These are phyloP conservation scores for Drosophila busckii DNA, from an alignment of 1,140 invertebrate genomes.

Conservation along the genomic window DNA sequence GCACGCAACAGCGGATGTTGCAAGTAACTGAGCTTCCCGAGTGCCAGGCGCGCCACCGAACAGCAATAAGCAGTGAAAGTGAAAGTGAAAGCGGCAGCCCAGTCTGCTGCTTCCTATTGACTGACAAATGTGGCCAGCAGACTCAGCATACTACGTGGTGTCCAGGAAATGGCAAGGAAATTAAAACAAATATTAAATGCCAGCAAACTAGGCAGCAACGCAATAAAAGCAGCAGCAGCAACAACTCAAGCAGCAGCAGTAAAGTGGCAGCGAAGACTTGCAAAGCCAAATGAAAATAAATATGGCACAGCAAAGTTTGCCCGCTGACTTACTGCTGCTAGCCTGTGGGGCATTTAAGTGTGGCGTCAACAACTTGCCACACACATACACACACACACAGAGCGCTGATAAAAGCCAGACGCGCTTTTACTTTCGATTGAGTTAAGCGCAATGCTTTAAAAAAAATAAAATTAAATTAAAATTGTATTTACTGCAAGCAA, in stretches of 20 bases:
- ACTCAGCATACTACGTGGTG: not conserved
- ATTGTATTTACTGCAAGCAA: slow-evolving; percentile 68
- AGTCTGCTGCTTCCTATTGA: slow-evolving; percentile 40
- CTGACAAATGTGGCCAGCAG: slow-evolving; percentile 63
- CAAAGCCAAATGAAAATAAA: slow-evolving; percentile 56
- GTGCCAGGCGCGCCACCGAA: slow-evolving; percentile 49
- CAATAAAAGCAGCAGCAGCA: slow-evolving; percentile 10
- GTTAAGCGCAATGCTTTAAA: slow-evolving; percentile 69
- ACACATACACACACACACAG: too few relatives aligned
- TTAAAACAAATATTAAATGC: slow-evolving; percentile 74
- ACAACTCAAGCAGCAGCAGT: slow-evolving; percentile 1
- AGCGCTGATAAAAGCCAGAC: slow-evolving; percentile 57
- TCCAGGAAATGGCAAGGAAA: slow-evolving; percentile 69
- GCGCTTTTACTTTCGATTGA: slow-evolving; percentile 55
- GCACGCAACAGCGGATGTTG: slow-evolving; percentile 46
- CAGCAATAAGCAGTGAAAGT: slow-evolving; percentile 68
- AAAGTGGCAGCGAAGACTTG: slow-evolving; percentile 11
- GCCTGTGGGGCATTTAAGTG: slow-evolving; percentile 34
- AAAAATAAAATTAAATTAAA: slow-evolving; percentile 74
- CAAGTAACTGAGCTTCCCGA: slow-evolving; percentile 65
- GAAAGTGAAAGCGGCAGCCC: not conserved
- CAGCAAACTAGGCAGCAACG: slow-evolving; percentile 39
- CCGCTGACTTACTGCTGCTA: slow-evolving; percentile 7
- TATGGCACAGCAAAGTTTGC: slow-evolving; percentile 40
- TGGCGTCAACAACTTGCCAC: slow-evolving; percentile 62